Percentiles rank a stretch among this genome's conserved stretches.
These are phyloP conservation scores for Leptobrachium leishanense DNA, from an alignment of 2,113 vertebrate genomes.

Conservation along the genomic window DNA sequence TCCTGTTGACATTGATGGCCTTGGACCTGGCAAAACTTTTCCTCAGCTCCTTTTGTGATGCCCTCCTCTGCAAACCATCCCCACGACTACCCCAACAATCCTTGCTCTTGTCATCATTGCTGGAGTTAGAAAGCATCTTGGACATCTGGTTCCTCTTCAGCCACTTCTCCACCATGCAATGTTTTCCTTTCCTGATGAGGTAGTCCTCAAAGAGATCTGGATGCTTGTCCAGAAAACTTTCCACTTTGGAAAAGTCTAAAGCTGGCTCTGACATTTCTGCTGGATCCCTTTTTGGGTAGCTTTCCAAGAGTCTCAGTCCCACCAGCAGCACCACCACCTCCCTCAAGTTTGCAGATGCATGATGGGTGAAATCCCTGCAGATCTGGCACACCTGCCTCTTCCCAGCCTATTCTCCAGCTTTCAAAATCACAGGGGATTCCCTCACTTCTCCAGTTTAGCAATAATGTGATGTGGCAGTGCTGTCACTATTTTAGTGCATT, in stretches of 20 bases:
- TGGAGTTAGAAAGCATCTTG: slow-evolving; percentile 58
- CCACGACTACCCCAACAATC: slow-evolving; percentile 71
- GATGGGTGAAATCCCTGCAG: slow-evolving; percentile 25
- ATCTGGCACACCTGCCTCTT: slow-evolving; percentile 32
- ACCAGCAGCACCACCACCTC: neutral
- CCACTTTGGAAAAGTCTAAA: slow-evolving; percentile 89
- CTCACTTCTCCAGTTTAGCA: neutral
- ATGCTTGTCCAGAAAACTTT: slow-evolving; percentile 94
- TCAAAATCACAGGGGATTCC: slow-evolving; percentile 17
- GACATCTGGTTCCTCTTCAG: slow-evolving; percentile 74
- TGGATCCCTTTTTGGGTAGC: slow-evolving; percentile 13
- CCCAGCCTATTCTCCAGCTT: neutral
- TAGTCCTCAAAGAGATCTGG: slow-evolving; percentile 89
- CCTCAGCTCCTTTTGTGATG: slow-evolving; percentile 92
- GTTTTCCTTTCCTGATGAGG: slow-evolving; percentile 81
- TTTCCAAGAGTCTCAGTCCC: slow-evolving; percentile 35
- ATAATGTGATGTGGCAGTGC: neutral
- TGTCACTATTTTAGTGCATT: neutral
- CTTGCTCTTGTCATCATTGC: slow-evolving; percentile 57
- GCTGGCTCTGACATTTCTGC: slow-evolving; percentile 74
- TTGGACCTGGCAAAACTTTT: slow-evolving; percentile 96
- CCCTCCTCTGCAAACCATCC: slow-evolving; percentile 78
- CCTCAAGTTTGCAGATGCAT: slow-evolving; percentile 41
- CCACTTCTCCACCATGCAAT: slow-evolving; percentile 90
- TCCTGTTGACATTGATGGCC: slow-evolving; percentile 89